These are phyloP conservation scores for Chrysina gloriosa DNA, from an alignment of 2,888 invertebrate genomes.

Conservation along the genomic window DNA sequence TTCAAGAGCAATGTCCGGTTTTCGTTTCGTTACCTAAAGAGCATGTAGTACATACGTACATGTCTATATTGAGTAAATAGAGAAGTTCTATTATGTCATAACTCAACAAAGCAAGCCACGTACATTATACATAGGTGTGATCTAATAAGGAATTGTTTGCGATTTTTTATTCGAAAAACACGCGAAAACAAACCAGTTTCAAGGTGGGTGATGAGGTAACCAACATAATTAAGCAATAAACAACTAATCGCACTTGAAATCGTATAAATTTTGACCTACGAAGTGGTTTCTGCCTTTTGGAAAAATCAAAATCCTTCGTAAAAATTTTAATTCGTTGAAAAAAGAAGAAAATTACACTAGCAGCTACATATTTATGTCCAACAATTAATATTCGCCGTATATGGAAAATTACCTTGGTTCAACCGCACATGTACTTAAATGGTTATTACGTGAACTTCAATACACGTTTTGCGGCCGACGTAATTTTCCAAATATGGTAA, in stretches of 20 bases:
- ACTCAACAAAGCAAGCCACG: no score
- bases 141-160: no score
- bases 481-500: slow-evolving; percentile 27
- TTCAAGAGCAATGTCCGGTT: no score
- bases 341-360: neutral
- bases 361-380: neutral
- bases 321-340: no score
- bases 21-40: no score
- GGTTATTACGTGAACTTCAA: slow-evolving; percentile 15
- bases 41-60: no score
- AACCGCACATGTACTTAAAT: slow-evolving; percentile 18
- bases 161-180: slow-evolving; percentile 4
- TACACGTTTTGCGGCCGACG: neutral
- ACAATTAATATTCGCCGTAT: slow-evolving; percentile 22
- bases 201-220: slow-evolving; percentile 13
- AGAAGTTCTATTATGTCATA: no score
- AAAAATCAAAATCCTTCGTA: neutral
- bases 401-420: slow-evolving; percentile 27
- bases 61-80: no score
- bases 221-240: slow-evolving; percentile 1
- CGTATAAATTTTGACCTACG: neutral
- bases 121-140: no score
- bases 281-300: neutral
- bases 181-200: slow-evolving; percentile 25
- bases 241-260: neutral